phyloP scores from a whole-genome alignment of 1,140 invertebrate genomes.

The Mycetomoellerius zeteki region DNA sequence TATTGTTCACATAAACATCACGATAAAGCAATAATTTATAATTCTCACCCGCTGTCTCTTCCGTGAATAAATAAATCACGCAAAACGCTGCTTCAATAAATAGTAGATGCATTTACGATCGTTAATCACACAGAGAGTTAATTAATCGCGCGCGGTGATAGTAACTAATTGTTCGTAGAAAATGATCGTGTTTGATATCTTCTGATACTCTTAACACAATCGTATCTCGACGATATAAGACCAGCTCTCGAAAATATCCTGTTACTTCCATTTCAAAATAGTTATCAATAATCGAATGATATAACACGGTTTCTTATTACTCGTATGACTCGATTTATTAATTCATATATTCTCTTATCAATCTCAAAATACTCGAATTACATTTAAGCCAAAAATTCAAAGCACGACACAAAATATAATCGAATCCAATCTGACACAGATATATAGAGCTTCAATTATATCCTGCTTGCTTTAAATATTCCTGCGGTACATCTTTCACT shows the following conservation, averaged over 20 bases:
- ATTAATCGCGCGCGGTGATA: constrained; percentile 32
- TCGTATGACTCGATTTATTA: background rate
- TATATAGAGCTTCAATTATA: background rate
- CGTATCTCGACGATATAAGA: background rate
- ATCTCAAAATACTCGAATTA: constrained; percentile 13
- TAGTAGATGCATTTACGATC: constrained; percentile 12
- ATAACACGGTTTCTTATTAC: background rate
- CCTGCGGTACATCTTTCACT: constrained; percentile 1
- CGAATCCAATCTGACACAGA: background rate
- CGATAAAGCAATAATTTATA: constrained; percentile 13
- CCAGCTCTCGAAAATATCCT: background rate
- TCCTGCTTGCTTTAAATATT: constrained; percentile 24
- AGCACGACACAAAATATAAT: background rate
- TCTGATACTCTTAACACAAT: background rate
- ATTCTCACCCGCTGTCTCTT: background rate
- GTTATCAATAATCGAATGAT: background rate
- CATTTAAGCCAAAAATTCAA: background rate
- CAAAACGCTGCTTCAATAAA: constrained; percentile 12
- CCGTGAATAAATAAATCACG: constrained; percentile 15
- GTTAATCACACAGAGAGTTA: constrained; percentile 11
- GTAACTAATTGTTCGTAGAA: constrained; percentile 25
- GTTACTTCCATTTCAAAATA: background rate
- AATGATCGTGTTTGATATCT: background rate
- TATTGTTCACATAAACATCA: background rate
- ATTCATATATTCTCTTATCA: background rate